Evolutionary conservation across 2,888 invertebrate species (phyloP), one percentile per base, ranked within the genome.

Genomic region (Encarsia formosa): DNA sequence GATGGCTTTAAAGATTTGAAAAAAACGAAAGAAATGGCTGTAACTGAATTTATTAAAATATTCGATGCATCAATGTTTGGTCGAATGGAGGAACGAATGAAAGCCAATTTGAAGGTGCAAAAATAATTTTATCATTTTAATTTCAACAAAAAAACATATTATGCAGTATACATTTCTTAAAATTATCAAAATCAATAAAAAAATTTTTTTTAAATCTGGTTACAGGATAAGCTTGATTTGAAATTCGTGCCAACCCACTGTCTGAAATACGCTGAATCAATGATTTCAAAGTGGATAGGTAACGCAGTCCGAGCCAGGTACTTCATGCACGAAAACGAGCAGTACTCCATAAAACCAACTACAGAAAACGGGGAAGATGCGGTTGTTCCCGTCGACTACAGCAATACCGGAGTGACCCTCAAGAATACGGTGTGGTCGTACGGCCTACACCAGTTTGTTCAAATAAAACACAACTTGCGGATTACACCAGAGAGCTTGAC

Each of bases 381-480:
- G 18, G 57, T 69, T 5, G 61, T 61, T 5, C 67, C 70, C n/a
- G 59, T 70, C 2, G 69, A 71, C 44, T 62, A 56, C 31, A 66
- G 68, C 41, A 56, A 53, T 13, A 75, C 75, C 1, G 76, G 75
- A 5, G 66, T 68, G 0, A 71, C 71, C 49, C 62, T 65, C 49
- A 54, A 55, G 8, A 68, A 65, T 20, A 67, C 70, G 3, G 67
- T 72, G 40, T 75, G 74, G 74, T 66, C 63, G 20, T 64, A 70
- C 48, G 75, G 64, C 1, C 56, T 76, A 15, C 73, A 74, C 50
- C 75, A 75, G 56, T 74, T 74, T 54, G 53, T 75, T 6, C 72
- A 75, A 52, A 60, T 76, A 3, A 75, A 74, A 55, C 72, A 75
- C 55, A 68, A 66, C 11, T 61, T 64, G 32, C 61, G 63, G 31